phyloP scores from a whole-genome alignment of 2,888 invertebrate species.

The Sepioteuthis lessoniana region DNA sequence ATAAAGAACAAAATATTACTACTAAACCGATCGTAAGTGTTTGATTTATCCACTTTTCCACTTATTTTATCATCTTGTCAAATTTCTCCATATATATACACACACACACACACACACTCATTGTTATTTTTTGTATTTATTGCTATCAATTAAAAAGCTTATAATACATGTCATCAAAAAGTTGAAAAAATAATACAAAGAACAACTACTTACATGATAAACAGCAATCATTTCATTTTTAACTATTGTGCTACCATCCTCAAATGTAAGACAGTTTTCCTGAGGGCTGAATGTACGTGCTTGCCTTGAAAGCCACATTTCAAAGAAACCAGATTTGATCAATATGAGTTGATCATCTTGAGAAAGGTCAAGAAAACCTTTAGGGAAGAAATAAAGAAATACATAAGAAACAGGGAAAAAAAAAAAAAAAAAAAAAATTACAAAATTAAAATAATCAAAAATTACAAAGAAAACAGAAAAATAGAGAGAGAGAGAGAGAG shows the following conservation, averaged over 20 bases:
- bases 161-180: neutral
- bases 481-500: too few species aligned
- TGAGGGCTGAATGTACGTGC: conserved; percentile 84
- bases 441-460: neutral
- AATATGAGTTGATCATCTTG: conserved; percentile 97
- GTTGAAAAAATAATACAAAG: neutral
- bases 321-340: conserved; percentile 96
- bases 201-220: conserved; percentile 64
- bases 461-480: neutral
- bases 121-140: too few species aligned
- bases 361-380: conserved; percentile 87
- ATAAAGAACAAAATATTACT: too few species aligned
- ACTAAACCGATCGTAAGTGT: too few species aligned
- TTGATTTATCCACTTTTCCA: too few species aligned
- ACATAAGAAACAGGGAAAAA: conserved; percentile 10
- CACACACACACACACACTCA: too few species aligned
- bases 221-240: conserved; percentile 85
- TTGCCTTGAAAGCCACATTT: conserved; percentile 93
- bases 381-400: conserved; percentile 52
- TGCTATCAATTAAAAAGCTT: too few species aligned
- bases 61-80: too few species aligned
- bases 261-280: conserved; percentile 84
- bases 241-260: conserved; percentile 89
- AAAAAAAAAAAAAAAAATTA: neutral
- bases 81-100: too few species aligned